phyloP scores from a whole-genome alignment of 2,113 vertebrate genomes.

The Pipra filicauda region DNA sequence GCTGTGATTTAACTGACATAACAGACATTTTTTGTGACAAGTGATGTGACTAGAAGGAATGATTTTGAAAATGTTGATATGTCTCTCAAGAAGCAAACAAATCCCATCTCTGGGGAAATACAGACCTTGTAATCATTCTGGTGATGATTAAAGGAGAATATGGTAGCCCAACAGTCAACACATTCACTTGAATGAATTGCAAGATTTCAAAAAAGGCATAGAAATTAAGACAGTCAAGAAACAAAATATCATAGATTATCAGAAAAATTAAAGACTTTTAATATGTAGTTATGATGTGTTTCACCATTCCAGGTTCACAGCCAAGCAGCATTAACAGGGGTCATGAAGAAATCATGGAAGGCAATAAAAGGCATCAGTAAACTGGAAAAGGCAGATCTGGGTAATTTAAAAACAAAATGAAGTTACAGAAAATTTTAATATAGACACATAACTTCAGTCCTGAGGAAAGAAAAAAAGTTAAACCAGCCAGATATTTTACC shows the following conservation, averaged over 20 bases:
- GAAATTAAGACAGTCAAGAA: neutral
- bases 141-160: neutral
- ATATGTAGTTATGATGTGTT: neutral
- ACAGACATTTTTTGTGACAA: neutral
- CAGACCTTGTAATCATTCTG: neutral
- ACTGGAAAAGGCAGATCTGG: neutral
- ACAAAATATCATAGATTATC: neutral
- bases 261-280: neutral
- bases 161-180: accelerated
- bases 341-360: neutral
- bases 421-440: neutral
- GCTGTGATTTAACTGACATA: neutral
- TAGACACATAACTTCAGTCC: neutral
- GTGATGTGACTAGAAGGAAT: neutral
- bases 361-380: neutral
- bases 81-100: neutral
- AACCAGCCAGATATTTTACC: neutral
- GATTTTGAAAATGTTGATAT: neutral
- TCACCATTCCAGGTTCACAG: neutral
- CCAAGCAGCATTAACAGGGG: neutral
- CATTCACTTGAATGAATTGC: neutral
- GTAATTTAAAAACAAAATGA: neutral
- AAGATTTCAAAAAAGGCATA: neutral
- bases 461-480: neutral
- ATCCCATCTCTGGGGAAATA: neutral